Base-by-base conservation (phyloP, 2,888 invertebrate species). In the Platyscelio sp. region DNA sequence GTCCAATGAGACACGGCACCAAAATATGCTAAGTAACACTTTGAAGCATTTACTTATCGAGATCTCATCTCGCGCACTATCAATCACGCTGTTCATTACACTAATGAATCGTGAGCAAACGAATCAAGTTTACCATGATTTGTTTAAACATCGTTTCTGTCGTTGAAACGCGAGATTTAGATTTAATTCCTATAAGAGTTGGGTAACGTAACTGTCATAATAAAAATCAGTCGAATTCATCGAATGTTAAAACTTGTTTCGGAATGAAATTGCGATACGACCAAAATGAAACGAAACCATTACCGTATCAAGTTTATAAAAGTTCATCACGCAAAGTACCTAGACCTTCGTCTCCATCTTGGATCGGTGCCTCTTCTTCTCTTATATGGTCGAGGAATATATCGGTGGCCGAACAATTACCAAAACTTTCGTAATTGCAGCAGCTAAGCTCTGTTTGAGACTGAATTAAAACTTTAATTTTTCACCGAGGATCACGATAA, bases 381-480 rank as follows among this genome's bases (percentile, higher is more conserved):
- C 83, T 83, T 72, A 58, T 56, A 63, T 82, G 74, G 74, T 81
- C 81, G 71, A 51, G 67, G 79, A 81, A 86, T 78, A 83, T 75
- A 78, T 86, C 56, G 68, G 75, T 75, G 77, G 76, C 72, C 87
- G 87, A 80, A 89, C 91, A 91, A 90, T 92, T 91, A 91, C 91
- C 89, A 87, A 90, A 91, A 91, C 90, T 91, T 91, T 90, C 86
- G 89, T 91, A 91, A 91, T 91, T 91, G 90, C 90, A 87, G 85
- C 67, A 68, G 87, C 75, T 84, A 74, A 88, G 87, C 86, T 88
- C 87, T 88, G 88, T 90, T 90, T 90, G 89, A 91, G 91, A 91
- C 90, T 90, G 90, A 91, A 92, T 92, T 91, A 91, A 92, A 92
- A 92, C 89, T 92, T 92, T 91, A 87, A 91, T 91, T 92, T 91